These are phyloP conservation scores for Typhlichthys subterraneus DNA, from an alignment of 2,797 vertebrate species.

Conservation along the genomic window DNA sequence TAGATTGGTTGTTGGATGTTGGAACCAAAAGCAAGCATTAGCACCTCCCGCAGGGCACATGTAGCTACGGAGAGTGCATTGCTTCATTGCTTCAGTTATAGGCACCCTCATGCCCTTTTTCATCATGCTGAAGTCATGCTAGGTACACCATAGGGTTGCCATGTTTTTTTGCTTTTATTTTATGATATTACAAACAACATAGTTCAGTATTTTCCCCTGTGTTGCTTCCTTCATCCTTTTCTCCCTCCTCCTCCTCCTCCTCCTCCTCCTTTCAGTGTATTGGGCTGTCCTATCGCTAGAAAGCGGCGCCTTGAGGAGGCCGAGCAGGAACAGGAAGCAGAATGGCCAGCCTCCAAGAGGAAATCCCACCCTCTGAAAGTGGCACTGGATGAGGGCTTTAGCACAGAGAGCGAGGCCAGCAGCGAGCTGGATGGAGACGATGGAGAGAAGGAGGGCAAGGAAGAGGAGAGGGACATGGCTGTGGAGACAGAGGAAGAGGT, in stretches of 20 bases:
- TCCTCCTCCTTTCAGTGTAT: conserved; percentile 71
- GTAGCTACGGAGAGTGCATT: conserved; percentile 12
- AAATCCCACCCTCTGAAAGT: conserved; percentile 91
- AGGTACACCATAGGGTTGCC: no score
- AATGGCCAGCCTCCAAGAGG: conserved; percentile 84
- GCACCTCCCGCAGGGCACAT: conserved; percentile 55
- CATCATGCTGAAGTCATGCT: no score
- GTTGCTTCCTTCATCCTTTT: background rate
- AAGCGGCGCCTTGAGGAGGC: conserved; percentile 89
- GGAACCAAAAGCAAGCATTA: conserved; percentile 35
- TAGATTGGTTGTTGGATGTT: conserved; percentile 58
- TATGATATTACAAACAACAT: no score
- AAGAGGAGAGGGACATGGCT: conserved; percentile 19
- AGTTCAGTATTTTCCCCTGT: background rate
- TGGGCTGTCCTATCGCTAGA: conserved; percentile 92
- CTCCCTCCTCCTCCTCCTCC: background rate
- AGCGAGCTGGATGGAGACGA: conserved; percentile 84
- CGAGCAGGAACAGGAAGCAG: conserved; percentile 68
- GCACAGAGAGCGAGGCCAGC: conserved; percentile 86
- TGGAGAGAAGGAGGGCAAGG: conserved; percentile 45
- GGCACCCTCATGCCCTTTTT: no score
- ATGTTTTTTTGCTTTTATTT: background rate
- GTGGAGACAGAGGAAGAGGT: conserved; percentile 10
- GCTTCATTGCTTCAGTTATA: no score
- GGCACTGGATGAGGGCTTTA: conserved; percentile 89